Evolutionary conservation across 2,797 vertebrate species (phyloP).

Genomic region (Odontamblyopus lacepedii): DNA sequence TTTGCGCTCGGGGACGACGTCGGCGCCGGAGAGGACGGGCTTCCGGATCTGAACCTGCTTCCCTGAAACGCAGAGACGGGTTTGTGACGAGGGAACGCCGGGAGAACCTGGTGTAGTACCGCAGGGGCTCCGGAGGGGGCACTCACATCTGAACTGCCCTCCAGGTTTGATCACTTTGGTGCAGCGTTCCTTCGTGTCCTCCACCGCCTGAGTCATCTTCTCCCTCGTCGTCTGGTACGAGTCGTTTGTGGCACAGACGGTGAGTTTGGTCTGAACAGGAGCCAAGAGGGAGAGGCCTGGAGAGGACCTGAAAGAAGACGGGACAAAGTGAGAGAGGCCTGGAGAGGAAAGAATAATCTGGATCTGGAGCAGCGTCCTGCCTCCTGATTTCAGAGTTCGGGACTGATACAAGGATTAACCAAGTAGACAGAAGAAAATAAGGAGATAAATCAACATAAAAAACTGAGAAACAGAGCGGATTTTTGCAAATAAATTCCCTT

Average conservation of each 20-base stretch:
- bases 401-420: too few species aligned
- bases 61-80: slow-evolving; percentile 62
- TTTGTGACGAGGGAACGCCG: too few species aligned
- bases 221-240: slow-evolving; percentile 89
- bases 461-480: too few species aligned
- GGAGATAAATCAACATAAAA: too few species aligned
- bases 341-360: too few species aligned
- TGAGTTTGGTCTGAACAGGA: slow-evolving; percentile 89
- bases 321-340: too few species aligned
- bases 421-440: too few species aligned
- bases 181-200: slow-evolving; percentile 87
- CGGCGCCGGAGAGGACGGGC: slow-evolving; percentile 75
- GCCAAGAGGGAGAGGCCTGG: slow-evolving; percentile 87
- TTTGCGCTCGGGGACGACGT: slow-evolving; percentile 86
- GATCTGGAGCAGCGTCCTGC: too few species aligned
- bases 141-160: slow-evolving; percentile 81
- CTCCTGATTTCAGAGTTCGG: too few species aligned
- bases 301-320: slow-evolving; percentile 73
- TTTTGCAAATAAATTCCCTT: too few species aligned
- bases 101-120: too few species aligned
- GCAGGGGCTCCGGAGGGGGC: too few species aligned
- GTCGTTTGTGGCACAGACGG: slow-evolving; percentile 89
- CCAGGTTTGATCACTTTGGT: slow-evolving; percentile 91
- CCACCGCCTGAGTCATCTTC: slow-evolving; percentile 87
- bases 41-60: slow-evolving; percentile 86